These are phyloP conservation scores for Phthorimaea operculella DNA, from an alignment of 1,140 invertebrate genomes.

Conservation along the genomic window DNA sequence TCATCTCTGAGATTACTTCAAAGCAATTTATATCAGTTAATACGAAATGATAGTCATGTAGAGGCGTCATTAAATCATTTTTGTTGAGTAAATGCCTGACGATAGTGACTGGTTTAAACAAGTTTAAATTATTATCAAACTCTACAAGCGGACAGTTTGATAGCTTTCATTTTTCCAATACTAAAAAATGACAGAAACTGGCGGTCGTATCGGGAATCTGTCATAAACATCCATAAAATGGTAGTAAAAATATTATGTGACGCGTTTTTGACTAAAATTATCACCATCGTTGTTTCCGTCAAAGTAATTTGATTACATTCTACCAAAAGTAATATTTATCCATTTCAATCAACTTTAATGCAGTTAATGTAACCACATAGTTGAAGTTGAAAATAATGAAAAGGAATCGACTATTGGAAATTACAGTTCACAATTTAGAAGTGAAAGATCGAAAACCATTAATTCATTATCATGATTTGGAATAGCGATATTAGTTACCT, in stretches of 20 bases:
- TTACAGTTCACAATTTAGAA: too few relatives aligned
- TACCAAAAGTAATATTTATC: neutral
- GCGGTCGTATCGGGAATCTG: slow-evolving; percentile 11
- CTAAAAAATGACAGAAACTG: slow-evolving; percentile 34
- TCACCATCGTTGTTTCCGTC: neutral
- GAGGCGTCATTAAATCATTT: slow-evolving; percentile 22
- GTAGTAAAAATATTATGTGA: neutral
- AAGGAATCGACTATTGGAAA: too few relatives aligned
- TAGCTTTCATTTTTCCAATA: slow-evolving; percentile 39
- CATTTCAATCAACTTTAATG: neutral
- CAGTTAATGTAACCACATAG: slow-evolving; percentile 2
- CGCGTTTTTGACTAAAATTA: slow-evolving; percentile 1
- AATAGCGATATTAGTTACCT: too few relatives aligned
- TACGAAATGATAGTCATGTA: slow-evolving; percentile 19
- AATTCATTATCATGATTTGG: too few relatives aligned
- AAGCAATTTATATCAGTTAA: slow-evolving; percentile 22
- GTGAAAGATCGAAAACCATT: too few relatives aligned
- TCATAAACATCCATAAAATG: neutral
- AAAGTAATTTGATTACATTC: slow-evolving; percentile 1
- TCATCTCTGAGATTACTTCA: slow-evolving; percentile 8
- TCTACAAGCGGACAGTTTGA: slow-evolving; percentile 19
- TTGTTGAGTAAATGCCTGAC: slow-evolving; percentile 16
- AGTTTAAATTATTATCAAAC: slow-evolving; percentile 25
- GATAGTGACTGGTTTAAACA: slow-evolving; percentile 25
- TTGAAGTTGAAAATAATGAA: neutral